phyloP scores from a whole-genome alignment of 2,888 invertebrate genomes.

The Netelia virgata region DNA sequence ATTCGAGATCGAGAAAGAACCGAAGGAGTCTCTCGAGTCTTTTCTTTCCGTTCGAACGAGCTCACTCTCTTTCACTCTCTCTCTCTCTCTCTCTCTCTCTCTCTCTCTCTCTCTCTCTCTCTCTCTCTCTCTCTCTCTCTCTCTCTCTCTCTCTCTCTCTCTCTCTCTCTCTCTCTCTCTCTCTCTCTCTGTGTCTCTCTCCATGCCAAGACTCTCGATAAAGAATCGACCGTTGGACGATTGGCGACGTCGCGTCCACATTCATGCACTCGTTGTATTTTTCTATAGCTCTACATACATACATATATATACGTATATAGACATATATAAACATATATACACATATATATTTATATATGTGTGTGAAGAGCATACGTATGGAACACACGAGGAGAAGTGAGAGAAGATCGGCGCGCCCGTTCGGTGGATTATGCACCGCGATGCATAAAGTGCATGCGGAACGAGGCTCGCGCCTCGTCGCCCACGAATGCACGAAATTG shows the following conservation, averaged over 20 bases:
- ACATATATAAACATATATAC: background rate
- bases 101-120: background rate
- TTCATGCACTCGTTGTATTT: conserved; percentile 43
- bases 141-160: background rate
- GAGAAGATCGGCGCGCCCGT: conserved; percentile 59
- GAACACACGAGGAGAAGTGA: conserved; percentile 41
- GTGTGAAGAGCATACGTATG: conserved; percentile 4
- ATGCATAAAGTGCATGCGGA: conserved; percentile 80
- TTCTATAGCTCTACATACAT: background rate
- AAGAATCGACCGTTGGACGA: conserved; percentile 57
- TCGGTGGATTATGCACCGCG: conserved; percentile 80
- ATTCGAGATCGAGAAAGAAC: conserved; percentile 30
- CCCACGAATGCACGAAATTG: conserved; percentile 78
- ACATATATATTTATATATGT: conserved; percentile 2
- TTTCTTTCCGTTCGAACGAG: conserved; percentile 4
- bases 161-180: background rate
- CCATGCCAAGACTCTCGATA: conserved; percentile 46
- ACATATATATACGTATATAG: background rate
- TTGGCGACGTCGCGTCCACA: conserved; percentile 47
- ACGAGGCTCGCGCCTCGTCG: conserved; percentile 78
- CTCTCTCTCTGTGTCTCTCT: background rate
- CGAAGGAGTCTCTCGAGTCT: conserved; percentile 37
- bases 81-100: background rate
- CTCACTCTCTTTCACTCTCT: background rate
- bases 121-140: background rate